A percentile compares a stretch with the other conserved stretches of the same genome.
phyloP scores from a whole-genome alignment of 2,113 vertebrate genomes.

The Rana temporaria region DNA sequence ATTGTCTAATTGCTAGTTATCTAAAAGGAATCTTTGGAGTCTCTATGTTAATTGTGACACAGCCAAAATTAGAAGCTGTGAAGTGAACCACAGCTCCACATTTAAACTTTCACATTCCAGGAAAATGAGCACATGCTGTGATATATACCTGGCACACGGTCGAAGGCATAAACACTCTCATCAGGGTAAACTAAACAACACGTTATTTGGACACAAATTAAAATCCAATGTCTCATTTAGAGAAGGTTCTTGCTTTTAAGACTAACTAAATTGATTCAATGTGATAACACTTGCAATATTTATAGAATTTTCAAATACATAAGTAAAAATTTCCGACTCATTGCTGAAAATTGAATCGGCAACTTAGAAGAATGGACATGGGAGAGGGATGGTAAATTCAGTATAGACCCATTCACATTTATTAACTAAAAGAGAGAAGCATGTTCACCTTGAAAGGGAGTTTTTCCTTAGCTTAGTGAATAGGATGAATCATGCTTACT shows the following conservation, averaged over 20 bases:
- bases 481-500: too few relatives aligned
- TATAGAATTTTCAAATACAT: too few relatives aligned
- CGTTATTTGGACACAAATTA: slow-evolving; percentile 47
- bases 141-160: slow-evolving; percentile 47
- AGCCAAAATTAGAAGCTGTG: slow-evolving; percentile 49
- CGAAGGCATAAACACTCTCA: slow-evolving; percentile 41
- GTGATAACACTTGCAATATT: too few relatives aligned
- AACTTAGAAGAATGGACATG: too few relatives aligned
- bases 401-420: too few relatives aligned
- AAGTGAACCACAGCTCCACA: slow-evolving; percentile 25
- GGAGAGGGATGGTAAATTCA: too few relatives aligned
- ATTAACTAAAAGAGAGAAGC: too few relatives aligned
- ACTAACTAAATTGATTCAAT: not conserved
- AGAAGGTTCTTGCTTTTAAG: not conserved
- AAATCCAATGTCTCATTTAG: slow-evolving; percentile 43
- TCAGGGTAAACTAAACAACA: slow-evolving; percentile 47
- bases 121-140: slow-evolving; percentile 45
- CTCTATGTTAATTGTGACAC: slow-evolving; percentile 50
- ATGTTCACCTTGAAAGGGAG: too few relatives aligned
- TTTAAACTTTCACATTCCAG: slow-evolving; percentile 44
- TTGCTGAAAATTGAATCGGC: too few relatives aligned
- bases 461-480: too few relatives aligned
- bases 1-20: slow-evolving; percentile 44
- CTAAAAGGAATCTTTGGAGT: slow-evolving; percentile 39
- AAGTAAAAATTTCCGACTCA: too few relatives aligned